Conservation (phyloP, 2,113 vertebrate species). For the Sapayoa aenigma region DNA sequence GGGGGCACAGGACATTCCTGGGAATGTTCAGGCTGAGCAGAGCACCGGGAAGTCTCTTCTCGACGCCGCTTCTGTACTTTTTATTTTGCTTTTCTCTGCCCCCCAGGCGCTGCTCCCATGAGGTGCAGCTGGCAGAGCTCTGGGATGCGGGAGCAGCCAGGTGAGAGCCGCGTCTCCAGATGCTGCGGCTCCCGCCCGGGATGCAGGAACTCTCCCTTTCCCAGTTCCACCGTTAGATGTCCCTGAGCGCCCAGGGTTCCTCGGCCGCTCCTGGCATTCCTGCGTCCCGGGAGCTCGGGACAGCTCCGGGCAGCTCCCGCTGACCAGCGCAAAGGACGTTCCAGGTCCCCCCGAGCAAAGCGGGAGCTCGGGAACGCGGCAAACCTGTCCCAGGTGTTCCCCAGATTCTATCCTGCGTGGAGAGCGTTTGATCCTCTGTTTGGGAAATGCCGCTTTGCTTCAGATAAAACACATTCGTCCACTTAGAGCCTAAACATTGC, state of each 20-base stretch:
- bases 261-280: background rate
- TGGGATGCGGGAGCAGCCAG: too few relatives aligned
- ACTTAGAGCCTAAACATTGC: background rate
- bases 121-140: background rate
- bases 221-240: background rate
- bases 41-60: background rate
- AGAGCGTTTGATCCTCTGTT: background rate
- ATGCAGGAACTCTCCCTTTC: background rate
- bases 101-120: fast-evolving
- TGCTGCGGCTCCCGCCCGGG: background rate
- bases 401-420: background rate
- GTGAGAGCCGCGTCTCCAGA: fast-evolving
- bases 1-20: fast-evolving
- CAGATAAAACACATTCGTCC: fast-evolving
- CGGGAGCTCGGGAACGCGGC: background rate
- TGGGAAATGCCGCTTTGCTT: background rate
- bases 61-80: background rate
- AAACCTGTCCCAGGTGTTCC: background rate
- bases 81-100: background rate
- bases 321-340: fast-evolving
- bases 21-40: background rate
- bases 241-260: background rate
- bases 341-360: background rate
- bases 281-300: too few relatives aligned
- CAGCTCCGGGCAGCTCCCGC: background rate